phyloP scores from a whole-genome alignment of 2,113 vertebrate species.

The Gambusia holbrooki region DNA sequence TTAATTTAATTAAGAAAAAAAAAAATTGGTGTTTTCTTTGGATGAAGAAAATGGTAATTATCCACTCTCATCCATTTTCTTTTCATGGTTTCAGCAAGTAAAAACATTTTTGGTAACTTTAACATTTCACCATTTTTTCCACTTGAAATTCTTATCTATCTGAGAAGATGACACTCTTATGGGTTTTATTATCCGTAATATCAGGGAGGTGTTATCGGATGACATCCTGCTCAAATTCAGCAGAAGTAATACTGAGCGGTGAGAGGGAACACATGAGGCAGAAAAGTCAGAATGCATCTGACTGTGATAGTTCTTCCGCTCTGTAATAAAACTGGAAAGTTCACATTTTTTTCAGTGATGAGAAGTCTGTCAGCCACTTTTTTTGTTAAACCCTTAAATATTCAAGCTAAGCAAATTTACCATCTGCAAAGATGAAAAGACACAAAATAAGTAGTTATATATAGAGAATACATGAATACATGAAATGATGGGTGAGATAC shows the following conservation, averaged over 20 bases:
- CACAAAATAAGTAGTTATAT: too few relatives aligned
- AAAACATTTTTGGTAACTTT: too few relatives aligned
- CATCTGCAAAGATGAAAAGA: background rate
- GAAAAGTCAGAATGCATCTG: background rate
- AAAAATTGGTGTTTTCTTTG: too few relatives aligned
- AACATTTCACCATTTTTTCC: too few relatives aligned
- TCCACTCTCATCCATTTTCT: too few relatives aligned
- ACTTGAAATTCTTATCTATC: slow-evolving; percentile 7
- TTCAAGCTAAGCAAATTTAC: background rate
- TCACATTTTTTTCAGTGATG: background rate
- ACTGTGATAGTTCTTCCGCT: background rate
- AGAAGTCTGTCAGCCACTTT: background rate
- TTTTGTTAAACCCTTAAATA: background rate
- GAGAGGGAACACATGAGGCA: background rate
- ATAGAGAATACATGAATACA: too few relatives aligned
- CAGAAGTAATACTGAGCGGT: background rate
- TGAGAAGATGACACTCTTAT: slow-evolving; percentile 11
- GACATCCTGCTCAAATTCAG: background rate
- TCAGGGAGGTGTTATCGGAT: background rate
- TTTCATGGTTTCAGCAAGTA: too few relatives aligned
- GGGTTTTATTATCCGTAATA: slow-evolving; percentile 26
- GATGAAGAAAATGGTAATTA: too few relatives aligned
- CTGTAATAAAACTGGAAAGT: background rate
- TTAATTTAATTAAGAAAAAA: too few relatives aligned
- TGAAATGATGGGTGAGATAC: too few relatives aligned